Evolutionary conservation across 2,113 vertebrate genomes (phyloP), one percentile per base, ranked within the genome.

Genomic region (Hippocampus zosterae): DNA sequence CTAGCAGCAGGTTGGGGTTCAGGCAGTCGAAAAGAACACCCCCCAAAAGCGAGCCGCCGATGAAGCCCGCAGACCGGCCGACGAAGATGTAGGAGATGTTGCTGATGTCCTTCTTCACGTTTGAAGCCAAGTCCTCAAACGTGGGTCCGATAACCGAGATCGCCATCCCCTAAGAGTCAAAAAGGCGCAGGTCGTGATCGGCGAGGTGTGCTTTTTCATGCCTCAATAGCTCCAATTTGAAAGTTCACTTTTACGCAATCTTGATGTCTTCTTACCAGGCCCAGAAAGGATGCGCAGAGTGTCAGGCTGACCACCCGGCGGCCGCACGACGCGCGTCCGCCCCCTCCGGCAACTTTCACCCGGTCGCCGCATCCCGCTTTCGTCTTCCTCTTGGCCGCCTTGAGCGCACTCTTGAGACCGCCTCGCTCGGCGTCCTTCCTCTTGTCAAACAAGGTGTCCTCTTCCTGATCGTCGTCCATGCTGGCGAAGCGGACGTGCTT

Each of bases 11-110:
- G 13, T 92, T 78, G 2, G 92, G 91, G 86, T 95, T 94, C 88
- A 93, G 82, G 72, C 59, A 87, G 77, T 97, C 95, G 55, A 97
- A 92, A 55, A 98, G 93, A 50, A 94, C 10, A 25, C 96, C 96
- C 3, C 93, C 95, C 8, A 95, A 0, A 56, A 96, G 84, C 16
- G 96, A 98, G 2, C 97, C 97, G 0, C 88, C 87, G 29, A 98
- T 93, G 85, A 93, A 98, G 8, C 97, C 97, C 0, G 85, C 67
- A 0, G 96, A 94, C 0, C 95, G 94, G 1, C 96, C 95, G 12
- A 96, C 91, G 27, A 99, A 96, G 85, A 99, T 91, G 77, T 93
- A 93, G 65, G 93, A 97, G 74, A 99, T 94, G 65, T 94, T 94
- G 86, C 93, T 94, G 85, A 99, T 92, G 80, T 94, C 92, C 77